These are phyloP conservation scores for Tachina grossa DNA, from an alignment of 2,888 invertebrate species.

Conservation along the genomic window DNA sequence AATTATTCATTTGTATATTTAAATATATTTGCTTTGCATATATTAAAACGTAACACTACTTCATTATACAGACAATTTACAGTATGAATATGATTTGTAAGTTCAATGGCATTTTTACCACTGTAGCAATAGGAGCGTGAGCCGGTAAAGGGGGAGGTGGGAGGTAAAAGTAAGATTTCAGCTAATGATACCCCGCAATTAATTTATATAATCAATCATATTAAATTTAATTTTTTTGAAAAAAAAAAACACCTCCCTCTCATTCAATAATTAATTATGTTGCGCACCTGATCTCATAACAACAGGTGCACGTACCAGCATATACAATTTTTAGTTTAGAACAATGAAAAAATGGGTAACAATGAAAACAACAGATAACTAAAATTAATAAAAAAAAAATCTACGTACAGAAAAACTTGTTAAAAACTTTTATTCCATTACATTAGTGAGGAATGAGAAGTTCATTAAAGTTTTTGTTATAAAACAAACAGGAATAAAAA, in stretches of 20 bases:
- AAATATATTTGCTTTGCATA: background rate
- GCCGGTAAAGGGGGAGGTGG: background rate
- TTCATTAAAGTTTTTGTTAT: constrained; percentile 31
- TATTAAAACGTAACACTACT: background rate
- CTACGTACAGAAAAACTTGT: constrained; percentile 22
- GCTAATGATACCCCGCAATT: no score
- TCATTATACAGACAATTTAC: constrained; percentile 14
- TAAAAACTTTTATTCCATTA: constrained; percentile 35
- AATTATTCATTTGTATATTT: background rate
- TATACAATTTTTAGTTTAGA: constrained; percentile 10
- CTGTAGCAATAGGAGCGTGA: background rate
- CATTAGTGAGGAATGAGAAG: constrained; percentile 10
- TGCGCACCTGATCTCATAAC: background rate
- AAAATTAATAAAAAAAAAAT: background rate
- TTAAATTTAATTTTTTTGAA: no score
- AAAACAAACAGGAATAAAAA: background rate
- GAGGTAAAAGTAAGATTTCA: background rate
- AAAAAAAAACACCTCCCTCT: no score
- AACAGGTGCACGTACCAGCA: constrained; percentile 25
- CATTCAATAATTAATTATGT: background rate
- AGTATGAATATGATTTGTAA: constrained; percentile 12
- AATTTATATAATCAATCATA: no score
- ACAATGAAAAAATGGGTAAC: constrained; percentile 23
- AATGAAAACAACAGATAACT: constrained; percentile 1
- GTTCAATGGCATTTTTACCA: constrained; percentile 46